Base-by-base conservation (phyloP, 2,113 vertebrate species). In the Pheucticus melanocephalus region DNA sequence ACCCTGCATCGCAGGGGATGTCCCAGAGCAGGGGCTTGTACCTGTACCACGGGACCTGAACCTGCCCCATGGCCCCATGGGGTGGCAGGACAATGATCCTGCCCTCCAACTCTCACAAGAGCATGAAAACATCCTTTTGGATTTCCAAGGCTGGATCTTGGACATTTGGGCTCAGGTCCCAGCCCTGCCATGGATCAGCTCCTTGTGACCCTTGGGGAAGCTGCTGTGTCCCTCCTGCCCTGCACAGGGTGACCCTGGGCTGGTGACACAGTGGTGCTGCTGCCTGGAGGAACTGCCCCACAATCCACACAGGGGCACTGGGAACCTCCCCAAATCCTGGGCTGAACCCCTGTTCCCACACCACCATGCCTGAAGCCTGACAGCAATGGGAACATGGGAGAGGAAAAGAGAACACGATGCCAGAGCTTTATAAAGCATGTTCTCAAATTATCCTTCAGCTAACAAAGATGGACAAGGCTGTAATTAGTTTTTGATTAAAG, bases 401-500 rank as follows among this genome's bases (percentile, higher is more conserved):
- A 76, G 45, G 57, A 60, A 35, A 47, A 44, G 48, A 44, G 73
- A 65, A 51, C 68, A 31, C 0, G 5, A 48, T 5, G 22, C 35
- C n/a, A 8, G 23, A 27, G 57, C 78, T 91, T 76, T 47, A 48
- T 45, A 92, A 88, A 83, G 82, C 44, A 16, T 8, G 31, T 71
- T 91, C 92, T 78, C 90, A 70, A 97, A 86, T 92, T 94, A 83
- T 72, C 84, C 90, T 76, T 64, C 4, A 2, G 72, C 72, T 96
- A 94, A 97, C 28, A 35, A 94, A 95, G 83, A 96, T 3, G 11
- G 93, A 94, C 28, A 17, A 80, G 89, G 65, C 42, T 87, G 84
- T 79, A 94, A 96, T 91, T 94, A 91, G 82, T 57, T 92, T 91
- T 61, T 96, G 71, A 94, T 96, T 89, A 88, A 94, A 92, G 72